Percentiles rank a stretch among this genome's conserved stretches.
Evolutionary conservation across 2,113 vertebrate species (phyloP).

Genomic region (Phalacrocorax carbo): DNA sequence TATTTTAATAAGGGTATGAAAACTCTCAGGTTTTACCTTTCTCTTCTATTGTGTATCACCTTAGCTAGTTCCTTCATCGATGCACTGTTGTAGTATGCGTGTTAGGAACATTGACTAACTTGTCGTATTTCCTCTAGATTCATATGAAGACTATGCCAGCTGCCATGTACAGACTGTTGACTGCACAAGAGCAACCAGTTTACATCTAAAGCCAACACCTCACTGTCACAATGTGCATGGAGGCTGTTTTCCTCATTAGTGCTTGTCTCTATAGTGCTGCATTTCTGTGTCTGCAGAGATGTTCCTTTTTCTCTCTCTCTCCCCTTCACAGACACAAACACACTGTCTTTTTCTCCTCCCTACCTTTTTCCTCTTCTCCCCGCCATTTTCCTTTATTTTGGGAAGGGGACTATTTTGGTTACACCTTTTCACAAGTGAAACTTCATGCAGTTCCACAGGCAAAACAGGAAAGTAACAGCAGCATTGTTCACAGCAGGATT

Average conservation of each 20-base stretch:
- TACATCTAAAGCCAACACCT: conserved; percentile 84
- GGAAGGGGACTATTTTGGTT: conserved; percentile 30
- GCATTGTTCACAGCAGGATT: background rate
- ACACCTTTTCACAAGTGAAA: conserved; percentile 27
- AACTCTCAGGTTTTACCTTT: background rate
- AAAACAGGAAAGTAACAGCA: conserved; percentile 19
- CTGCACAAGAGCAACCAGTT: conserved; percentile 94
- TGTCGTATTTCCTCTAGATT: conserved; percentile 76
- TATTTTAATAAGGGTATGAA: background rate
- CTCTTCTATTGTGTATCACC: background rate
- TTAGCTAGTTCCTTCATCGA: background rate
- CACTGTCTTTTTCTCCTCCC: background rate
- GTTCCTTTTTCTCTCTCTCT: background rate
- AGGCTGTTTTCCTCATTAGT: conserved; percentile 68
- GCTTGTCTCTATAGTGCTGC: conserved; percentile 79
- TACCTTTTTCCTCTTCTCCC: background rate
- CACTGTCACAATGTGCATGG: conserved; percentile 63
- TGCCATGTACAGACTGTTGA: conserved; percentile 97
- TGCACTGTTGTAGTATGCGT: background rate
- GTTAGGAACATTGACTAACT: background rate
- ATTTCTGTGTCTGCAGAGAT: conserved; percentile 73
- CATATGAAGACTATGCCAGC: conserved; percentile 99
- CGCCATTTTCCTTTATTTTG: background rate
- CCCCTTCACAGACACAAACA: conserved; percentile 1
- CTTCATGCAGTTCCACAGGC: background rate